phyloP scores from a whole-genome alignment of 2,113 vertebrate genomes.

The Murina feae region DNA sequence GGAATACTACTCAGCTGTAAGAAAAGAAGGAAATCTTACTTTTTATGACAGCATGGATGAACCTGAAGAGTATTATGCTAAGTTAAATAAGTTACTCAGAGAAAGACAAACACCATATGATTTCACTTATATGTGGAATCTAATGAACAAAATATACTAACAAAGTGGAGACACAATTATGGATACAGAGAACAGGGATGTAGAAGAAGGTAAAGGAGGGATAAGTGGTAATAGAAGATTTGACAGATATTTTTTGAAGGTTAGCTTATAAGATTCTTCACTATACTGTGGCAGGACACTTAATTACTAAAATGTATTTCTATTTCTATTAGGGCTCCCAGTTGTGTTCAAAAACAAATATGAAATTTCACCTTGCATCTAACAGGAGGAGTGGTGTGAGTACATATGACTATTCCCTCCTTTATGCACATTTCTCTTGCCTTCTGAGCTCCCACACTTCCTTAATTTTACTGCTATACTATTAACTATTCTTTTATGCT shows the following conservation, averaged over 20 bases:
- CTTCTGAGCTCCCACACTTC: background rate
- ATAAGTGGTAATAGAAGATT: too few species aligned
- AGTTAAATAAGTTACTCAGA: too few species aligned
- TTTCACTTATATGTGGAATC: too few species aligned
- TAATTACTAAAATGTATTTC: background rate
- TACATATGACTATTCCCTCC: background rate
- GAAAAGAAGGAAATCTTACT: too few species aligned
- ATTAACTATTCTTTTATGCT: background rate
- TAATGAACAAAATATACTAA: too few species aligned
- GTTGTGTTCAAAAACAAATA: background rate
- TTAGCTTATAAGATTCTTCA: background rate
- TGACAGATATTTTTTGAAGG: background rate
- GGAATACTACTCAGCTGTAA: too few species aligned
- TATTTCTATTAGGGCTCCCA: background rate
- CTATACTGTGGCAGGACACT: background rate
- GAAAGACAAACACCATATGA: too few species aligned
- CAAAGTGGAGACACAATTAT: too few species aligned
- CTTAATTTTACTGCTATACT: background rate
- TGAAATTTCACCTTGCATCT: background rate
- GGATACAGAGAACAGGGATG: too few species aligned
- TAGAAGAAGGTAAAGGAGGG: too few species aligned
- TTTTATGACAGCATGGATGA: too few species aligned
- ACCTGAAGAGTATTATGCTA: too few species aligned
- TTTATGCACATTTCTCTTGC: background rate
- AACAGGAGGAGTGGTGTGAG: accelerated